phyloP scores from a whole-genome alignment of 2,113 vertebrate species.

The Colius striatus region DNA sequence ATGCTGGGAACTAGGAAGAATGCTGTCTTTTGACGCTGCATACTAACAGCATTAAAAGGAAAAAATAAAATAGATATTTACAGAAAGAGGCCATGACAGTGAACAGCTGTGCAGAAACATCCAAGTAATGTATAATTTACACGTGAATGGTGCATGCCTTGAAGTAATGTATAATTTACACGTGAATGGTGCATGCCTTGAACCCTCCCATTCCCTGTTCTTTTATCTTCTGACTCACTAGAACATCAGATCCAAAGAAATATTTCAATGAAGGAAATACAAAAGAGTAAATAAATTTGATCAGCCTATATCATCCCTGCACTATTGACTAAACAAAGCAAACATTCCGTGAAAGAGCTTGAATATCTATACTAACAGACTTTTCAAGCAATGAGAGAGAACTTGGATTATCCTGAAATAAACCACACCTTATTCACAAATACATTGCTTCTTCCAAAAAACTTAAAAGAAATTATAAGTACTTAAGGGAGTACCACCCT shows the following conservation, averaged over 20 bases:
- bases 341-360: not conserved
- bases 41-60: not conserved
- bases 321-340: not conserved
- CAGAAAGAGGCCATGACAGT: not conserved
- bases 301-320: not conserved
- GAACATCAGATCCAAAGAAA: constrained; percentile 24
- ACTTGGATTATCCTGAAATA: not conserved
- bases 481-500: accelerated
- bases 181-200: not conserved
- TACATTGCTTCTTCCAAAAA: not conserved
- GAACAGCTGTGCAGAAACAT: not conserved
- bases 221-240: constrained; percentile 32
- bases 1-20: not conserved
- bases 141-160: too few relatives aligned
- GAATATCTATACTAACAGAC: not conserved
- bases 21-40: not conserved
- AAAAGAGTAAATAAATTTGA: constrained; percentile 24
- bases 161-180: too few relatives aligned
- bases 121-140: not conserved
- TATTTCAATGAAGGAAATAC: constrained; percentile 17
- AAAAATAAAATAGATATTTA: not conserved
- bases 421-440: not conserved
- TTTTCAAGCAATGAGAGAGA: not conserved
- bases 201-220: not conserved
- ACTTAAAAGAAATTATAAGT: not conserved